Percentiles rank a stretch among this genome's conserved stretches.
Conservation (phyloP, 2,888 invertebrate genomes). For the Odontocerum albicorne region DNA sequence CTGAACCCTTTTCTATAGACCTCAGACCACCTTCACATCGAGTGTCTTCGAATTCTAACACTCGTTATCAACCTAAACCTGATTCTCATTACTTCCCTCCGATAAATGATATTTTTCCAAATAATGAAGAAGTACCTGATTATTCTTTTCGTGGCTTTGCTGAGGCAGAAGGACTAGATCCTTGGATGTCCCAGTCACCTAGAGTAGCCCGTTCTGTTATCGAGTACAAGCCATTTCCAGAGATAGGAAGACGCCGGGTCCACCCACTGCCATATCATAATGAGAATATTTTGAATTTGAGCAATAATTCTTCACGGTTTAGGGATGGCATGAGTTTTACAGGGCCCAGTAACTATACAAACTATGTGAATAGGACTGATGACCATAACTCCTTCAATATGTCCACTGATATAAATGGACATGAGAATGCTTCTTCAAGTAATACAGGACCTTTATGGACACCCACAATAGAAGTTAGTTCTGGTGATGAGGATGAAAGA, state of each 20-base stretch:
- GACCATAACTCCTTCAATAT: slow-evolving; percentile 11
- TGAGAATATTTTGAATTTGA: slow-evolving; percentile 33
- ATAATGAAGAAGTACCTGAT: slow-evolving; percentile 1
- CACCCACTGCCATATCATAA: slow-evolving; percentile 30
- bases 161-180: slow-evolving; percentile 23
- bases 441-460: slow-evolving; percentile 2
- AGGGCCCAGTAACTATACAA: slow-evolving; percentile 31
- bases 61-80: slow-evolving; percentile 53
- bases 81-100: slow-evolving; percentile 47
- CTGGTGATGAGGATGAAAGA: slow-evolving; percentile 53
- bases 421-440: not conserved
- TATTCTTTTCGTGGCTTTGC: slow-evolving; percentile 7
- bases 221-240: slow-evolving; percentile 22
- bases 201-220: not conserved
- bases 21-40: not conserved
- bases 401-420: not conserved
- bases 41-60: slow-evolving; percentile 38
- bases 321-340: slow-evolving; percentile 22
- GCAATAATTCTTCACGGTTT: slow-evolving; percentile 28
- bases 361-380: slow-evolving; percentile 28
- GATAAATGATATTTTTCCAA: slow-evolving; percentile 19
- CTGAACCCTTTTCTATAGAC: not conserved
- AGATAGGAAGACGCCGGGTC: slow-evolving; percentile 18
- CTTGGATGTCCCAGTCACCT: slow-evolving; percentile 24
- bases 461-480: slow-evolving; percentile 52